A percentile compares a stretch with the other conserved stretches of the same genome.
Evolutionary conservation across 2,888 invertebrate species (phyloP).

Genomic region (Nemotelus nigrinus): DNA sequence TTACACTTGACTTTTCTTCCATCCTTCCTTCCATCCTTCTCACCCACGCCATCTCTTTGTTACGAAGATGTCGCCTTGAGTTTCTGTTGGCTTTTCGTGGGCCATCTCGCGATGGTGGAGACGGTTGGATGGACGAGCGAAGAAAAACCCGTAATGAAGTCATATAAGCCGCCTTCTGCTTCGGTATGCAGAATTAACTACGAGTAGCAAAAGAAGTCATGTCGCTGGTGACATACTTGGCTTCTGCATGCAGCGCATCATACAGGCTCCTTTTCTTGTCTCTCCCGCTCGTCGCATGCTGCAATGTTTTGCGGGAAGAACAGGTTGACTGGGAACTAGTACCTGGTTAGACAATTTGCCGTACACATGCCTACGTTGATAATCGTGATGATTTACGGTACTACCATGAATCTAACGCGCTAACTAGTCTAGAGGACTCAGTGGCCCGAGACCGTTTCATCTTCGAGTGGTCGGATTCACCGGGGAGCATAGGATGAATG

Average conservation of each 20-base stretch:
- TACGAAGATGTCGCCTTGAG: neutral
- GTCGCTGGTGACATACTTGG: slow-evolving; percentile 13
- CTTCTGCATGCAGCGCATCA: slow-evolving; percentile 5
- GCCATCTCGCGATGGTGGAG: too few species aligned
- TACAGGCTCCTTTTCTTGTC: neutral
- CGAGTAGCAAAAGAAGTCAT: neutral
- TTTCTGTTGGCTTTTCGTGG: too few species aligned
- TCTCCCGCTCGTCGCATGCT: neutral
- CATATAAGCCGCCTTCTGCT: slow-evolving; percentile 17
- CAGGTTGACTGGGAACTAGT: slow-evolving; percentile 1
- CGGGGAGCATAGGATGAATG: too few species aligned
- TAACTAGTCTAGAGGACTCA: too few species aligned
- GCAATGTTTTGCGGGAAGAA: neutral
- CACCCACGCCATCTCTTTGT: neutral
- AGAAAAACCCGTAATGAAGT: slow-evolving; percentile 22
- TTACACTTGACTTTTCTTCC: slow-evolving; percentile 26
- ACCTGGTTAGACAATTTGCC: slow-evolving; percentile 29
- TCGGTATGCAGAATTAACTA: slow-evolving; percentile 24
- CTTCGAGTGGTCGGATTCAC: too few species aligned
- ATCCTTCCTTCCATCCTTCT: neutral
- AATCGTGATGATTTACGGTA: neutral
- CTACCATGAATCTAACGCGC: too few species aligned
- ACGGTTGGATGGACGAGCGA: neutral
- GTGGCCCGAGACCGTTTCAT: too few species aligned
- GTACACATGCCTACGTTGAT: slow-evolving; percentile 11